Conservation (phyloP, 2,113 vertebrate species). For the Eolophus roseicapilla region DNA sequence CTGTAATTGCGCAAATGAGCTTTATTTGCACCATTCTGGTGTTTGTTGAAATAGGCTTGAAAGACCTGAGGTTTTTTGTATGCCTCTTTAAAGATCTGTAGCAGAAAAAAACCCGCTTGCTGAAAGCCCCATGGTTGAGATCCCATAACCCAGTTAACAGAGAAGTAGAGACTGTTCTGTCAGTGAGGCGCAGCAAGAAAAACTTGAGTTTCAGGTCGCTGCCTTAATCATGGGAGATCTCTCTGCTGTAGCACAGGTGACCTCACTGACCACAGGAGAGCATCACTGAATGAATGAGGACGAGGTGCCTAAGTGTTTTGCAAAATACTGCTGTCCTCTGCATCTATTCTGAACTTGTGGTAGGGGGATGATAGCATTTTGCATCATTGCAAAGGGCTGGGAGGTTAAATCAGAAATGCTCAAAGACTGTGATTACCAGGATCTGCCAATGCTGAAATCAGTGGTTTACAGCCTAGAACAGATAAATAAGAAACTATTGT, state of each 20-base stretch:
- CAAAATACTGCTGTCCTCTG: not conserved
- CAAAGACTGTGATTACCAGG: not conserved
- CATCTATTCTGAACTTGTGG: not conserved
- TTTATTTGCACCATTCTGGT: not conserved
- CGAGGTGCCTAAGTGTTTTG: not conserved
- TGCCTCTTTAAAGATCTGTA: not conserved
- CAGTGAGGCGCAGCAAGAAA: not conserved
- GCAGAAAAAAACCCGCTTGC: not conserved
- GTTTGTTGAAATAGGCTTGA: not conserved
- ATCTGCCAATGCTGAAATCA: not conserved
- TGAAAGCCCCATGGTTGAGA: not conserved
- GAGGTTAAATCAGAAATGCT: not conserved
- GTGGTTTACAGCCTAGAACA: not conserved
- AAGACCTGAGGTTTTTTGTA: not conserved
- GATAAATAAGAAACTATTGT: not conserved
- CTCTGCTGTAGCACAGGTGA: not conserved
- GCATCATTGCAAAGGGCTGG: not conserved
- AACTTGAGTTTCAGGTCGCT: constrained; percentile 19
- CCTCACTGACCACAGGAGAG: not conserved
- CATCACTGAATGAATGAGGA: not conserved
- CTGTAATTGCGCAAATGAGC: not conserved
- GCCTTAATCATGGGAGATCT: not conserved
- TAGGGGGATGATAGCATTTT: not conserved
- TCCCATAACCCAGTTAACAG: not conserved
- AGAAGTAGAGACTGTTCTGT: not conserved